A percentile compares a stretch with the other conserved stretches of the same genome.
These are phyloP conservation scores for Crenuchus spilurus DNA, from an alignment of 2,797 vertebrate species.

Conservation along the genomic window DNA sequence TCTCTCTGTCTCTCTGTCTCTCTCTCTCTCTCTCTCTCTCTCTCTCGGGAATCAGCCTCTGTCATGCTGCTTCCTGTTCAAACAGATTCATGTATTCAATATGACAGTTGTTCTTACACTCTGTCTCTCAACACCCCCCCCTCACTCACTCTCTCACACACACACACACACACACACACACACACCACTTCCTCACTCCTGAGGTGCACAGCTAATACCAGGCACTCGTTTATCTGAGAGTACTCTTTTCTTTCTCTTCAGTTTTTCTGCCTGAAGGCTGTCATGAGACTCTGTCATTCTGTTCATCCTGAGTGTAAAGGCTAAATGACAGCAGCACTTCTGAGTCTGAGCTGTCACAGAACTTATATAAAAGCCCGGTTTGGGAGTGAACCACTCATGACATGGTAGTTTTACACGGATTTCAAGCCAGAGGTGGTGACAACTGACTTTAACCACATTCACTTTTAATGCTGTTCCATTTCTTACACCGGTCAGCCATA, in stretches of 20 bases:
- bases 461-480: too few species aligned
- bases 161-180: slow-evolving; percentile 11
- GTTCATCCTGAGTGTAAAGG: not conserved
- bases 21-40: not conserved
- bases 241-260: slow-evolving; percentile 8
- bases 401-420: too few species aligned
- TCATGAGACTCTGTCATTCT: not conserved
- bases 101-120: slow-evolving; percentile 36
- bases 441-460: too few species aligned
- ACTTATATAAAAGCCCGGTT: not conserved
- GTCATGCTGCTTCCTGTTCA: slow-evolving; percentile 3
- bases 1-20: not conserved
- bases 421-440: too few species aligned
- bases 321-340: not conserved
- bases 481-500: too few species aligned
- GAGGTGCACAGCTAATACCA: not conserved
- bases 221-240: slow-evolving; percentile 10
- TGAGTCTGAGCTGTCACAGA: not conserved
- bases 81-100: slow-evolving; percentile 34
- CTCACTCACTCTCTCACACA: not conserved
- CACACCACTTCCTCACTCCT: not conserved
- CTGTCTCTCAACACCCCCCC: not conserved
- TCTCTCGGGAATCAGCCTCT: not conserved
- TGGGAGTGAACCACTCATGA: not conserved
- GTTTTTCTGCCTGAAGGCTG: not conserved